phyloP scores from a whole-genome alignment of 2,888 invertebrate genomes.

The Tupiocoris notatus region DNA sequence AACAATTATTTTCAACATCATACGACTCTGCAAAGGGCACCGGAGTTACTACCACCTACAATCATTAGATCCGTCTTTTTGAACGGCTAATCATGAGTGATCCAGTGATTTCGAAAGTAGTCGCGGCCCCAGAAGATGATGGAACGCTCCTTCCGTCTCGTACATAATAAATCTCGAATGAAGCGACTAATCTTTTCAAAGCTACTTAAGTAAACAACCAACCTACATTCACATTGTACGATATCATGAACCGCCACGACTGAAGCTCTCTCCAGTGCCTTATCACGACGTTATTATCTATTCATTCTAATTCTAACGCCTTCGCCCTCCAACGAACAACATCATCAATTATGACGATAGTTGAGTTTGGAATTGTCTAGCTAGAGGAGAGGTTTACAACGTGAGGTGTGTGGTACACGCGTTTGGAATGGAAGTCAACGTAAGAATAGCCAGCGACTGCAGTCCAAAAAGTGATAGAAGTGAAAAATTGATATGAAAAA shows the following conservation, averaged over 20 bases:
- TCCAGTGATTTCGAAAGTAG: neutral
- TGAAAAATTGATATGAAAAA: too few species aligned
- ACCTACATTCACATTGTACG: neutral
- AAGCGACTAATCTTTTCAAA: constrained; percentile 14
- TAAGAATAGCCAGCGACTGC: too few species aligned
- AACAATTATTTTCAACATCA: too few species aligned
- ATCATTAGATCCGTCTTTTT: neutral
- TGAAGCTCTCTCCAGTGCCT: neutral
- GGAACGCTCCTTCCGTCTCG: neutral
- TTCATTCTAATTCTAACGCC: constrained; percentile 23
- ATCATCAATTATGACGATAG: constrained; percentile 16
- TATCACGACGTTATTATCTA: constrained; percentile 10
- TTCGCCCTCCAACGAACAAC: constrained; percentile 3
- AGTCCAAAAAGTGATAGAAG: too few species aligned
- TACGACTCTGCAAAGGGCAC: too few species aligned
- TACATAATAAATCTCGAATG: constrained; percentile 13
- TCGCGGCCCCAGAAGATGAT: neutral
- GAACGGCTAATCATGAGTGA: neutral
- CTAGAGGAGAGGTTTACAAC: neutral
- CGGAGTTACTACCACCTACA: too few species aligned
- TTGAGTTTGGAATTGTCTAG: neutral
- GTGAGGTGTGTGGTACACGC: too few species aligned
- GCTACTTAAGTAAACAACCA: constrained; percentile 15
- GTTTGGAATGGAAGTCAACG: too few species aligned
- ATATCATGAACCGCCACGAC: neutral